A percentile compares a stretch with the other conserved stretches of the same genome.
These are phyloP conservation scores for Andrena trimmerana DNA, from an alignment of 2,888 invertebrate genomes.

Conservation along the genomic window DNA sequence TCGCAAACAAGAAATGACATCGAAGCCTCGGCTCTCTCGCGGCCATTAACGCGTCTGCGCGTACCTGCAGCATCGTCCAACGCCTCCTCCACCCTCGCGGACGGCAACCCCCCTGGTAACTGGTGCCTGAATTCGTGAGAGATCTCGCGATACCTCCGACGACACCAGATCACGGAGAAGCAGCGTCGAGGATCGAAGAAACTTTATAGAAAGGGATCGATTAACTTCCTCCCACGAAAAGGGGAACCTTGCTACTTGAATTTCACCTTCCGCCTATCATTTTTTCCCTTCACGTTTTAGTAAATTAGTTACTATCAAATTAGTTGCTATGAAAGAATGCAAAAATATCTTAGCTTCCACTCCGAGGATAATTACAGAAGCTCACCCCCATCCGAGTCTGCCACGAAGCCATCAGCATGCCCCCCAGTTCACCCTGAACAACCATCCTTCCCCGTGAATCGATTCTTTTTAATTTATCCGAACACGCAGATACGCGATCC, in stretches of 20 bases:
- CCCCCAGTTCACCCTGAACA: slow-evolving; percentile 57
- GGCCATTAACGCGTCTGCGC: slow-evolving; percentile 79
- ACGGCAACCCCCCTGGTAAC: slow-evolving; percentile 55
- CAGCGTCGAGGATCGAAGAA: not conserved
- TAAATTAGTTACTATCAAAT: too few species aligned
- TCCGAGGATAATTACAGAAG: slow-evolving; percentile 62
- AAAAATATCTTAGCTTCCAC: slow-evolving; percentile 10
- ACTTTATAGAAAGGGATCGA: not conserved
- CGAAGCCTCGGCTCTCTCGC: slow-evolving; percentile 62
- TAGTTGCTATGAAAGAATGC: too few species aligned
- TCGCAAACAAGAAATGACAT: slow-evolving; percentile 79
- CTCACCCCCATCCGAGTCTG: slow-evolving; percentile 55
- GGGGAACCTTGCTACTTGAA: too few species aligned
- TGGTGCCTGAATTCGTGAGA: slow-evolving; percentile 67
- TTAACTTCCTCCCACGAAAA: too few species aligned
- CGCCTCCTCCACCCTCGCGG: slow-evolving; percentile 59
- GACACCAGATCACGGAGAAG: not conserved
- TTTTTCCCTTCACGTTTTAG: too few species aligned
- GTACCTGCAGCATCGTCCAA: slow-evolving; percentile 65
- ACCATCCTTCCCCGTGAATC: slow-evolving; percentile 53
- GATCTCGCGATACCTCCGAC: slow-evolving; percentile 57
- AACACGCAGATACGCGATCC: slow-evolving; percentile 29
- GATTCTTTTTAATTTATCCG: slow-evolving; percentile 61
- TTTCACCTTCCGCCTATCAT: too few species aligned
- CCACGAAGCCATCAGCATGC: slow-evolving; percentile 67